Conservation (phyloP, 1,140 invertebrate species). For the Tetraneura akinire region DNA sequence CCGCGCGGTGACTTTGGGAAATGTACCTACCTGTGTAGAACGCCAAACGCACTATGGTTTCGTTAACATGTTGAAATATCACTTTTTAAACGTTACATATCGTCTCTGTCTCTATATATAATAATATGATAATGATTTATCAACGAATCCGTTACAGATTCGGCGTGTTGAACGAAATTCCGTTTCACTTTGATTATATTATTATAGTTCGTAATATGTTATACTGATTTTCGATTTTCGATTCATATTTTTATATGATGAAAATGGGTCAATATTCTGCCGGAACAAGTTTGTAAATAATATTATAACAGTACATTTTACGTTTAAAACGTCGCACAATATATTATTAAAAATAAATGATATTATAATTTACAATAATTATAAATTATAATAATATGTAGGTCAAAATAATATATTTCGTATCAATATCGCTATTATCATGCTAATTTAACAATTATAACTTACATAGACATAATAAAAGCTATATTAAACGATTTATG, state of each 20-base stretch:
- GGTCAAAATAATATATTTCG: no score
- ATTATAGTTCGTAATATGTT: background rate
- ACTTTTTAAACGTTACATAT: conserved; percentile 15
- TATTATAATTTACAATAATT: no score
- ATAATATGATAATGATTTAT: conserved; percentile 5
- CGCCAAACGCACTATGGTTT: conserved; percentile 31
- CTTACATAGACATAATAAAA: no score
- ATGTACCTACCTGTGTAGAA: no score
- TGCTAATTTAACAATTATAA: no score
- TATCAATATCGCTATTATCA: no score
- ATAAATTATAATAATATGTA: no score
- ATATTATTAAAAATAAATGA: conserved; percentile 2
- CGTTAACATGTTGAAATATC: conserved; percentile 26
- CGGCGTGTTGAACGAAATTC: background rate
- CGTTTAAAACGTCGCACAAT: background rate
- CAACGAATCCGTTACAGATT: background rate
- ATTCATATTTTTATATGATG: background rate
- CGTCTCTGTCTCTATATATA: background rate
- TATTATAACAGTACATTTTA: conserved; percentile 3
- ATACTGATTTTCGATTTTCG: conserved; percentile 11
- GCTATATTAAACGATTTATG: no score
- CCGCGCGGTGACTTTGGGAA: background rate
- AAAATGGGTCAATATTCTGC: conserved; percentile 1
- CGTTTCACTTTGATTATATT: background rate
- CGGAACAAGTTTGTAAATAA: conserved; percentile 24